phyloP scores from a whole-genome alignment of 2,113 vertebrate species.

The Nycticryphes semicollaris region DNA sequence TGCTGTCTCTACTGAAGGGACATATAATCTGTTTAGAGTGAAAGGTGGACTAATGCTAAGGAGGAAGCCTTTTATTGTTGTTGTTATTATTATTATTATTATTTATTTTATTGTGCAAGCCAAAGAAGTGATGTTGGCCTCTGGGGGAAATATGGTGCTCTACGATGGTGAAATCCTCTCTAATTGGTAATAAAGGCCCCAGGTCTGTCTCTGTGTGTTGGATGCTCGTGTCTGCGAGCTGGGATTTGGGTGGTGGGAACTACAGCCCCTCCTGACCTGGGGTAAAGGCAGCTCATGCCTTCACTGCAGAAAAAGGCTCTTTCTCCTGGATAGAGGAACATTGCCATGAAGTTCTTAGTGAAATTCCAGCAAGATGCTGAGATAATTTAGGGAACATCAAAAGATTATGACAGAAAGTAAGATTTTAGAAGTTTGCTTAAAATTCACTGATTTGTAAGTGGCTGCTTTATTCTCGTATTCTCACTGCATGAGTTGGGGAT shows the following conservation, averaged over 20 bases:
- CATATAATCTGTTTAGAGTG: neutral
- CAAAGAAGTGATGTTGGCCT: fast-evolving
- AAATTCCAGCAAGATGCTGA: neutral
- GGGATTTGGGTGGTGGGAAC: neutral
- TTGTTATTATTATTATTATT: neutral
- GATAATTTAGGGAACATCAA: neutral
- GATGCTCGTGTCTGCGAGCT: neutral
- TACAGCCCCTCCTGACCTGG: neutral
- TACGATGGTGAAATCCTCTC: neutral
- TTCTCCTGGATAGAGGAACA: neutral
- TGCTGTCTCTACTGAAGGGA: neutral
- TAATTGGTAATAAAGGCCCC: fast-evolving
- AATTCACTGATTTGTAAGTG: neutral
- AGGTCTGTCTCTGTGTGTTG: neutral
- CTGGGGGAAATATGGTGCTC: fast-evolving
- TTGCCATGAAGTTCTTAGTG: neutral
- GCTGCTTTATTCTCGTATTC: neutral
- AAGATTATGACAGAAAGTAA: neutral
- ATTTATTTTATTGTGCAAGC: neutral
- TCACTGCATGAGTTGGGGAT: neutral
- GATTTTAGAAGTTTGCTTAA: neutral
- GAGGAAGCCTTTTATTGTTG: neutral
- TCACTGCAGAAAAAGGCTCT: fast-evolving
- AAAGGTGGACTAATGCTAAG: neutral
- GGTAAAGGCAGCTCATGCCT: neutral